Percentiles rank a stretch among this genome's conserved stretches.
Conservation (phyloP, 2,113 vertebrate species). For the Leptocoma aspasia region DNA sequence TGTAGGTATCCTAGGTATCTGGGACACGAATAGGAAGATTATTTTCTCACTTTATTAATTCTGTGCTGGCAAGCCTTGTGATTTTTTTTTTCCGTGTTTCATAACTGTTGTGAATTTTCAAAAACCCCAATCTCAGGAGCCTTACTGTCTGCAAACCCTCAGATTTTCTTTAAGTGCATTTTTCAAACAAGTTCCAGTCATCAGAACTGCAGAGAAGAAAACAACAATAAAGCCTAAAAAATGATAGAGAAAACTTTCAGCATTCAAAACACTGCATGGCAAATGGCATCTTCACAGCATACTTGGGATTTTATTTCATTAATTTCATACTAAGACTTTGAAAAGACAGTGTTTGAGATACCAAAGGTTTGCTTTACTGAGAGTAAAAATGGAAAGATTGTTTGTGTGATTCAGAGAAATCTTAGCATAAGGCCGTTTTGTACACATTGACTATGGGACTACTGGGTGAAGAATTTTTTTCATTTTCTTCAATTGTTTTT, state of each 20-base stretch:
- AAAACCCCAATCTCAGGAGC: not conserved
- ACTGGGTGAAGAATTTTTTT: not conserved
- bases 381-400: not conserved
- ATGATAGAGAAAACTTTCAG: not conserved
- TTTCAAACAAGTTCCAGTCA: not conserved
- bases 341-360: not conserved
- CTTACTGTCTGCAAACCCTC: not conserved
- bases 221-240: not conserved
- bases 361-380: not conserved
- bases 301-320: not conserved
- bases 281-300: not conserved
- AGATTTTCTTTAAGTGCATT: not conserved
- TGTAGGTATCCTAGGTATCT: not conserved
- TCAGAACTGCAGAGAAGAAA: not conserved
- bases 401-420: not conserved
- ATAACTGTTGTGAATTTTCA: not conserved
- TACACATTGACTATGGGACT: not conserved
- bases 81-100: not conserved
- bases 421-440: not conserved
- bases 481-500: not conserved
- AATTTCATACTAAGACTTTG: not conserved
- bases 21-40: not conserved
- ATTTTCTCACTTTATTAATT: not conserved
- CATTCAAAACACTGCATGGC: not conserved
- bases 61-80: not conserved